phyloP scores from a whole-genome alignment of 1,140 invertebrate genomes.

The Temnothorax nylanderi region DNA sequence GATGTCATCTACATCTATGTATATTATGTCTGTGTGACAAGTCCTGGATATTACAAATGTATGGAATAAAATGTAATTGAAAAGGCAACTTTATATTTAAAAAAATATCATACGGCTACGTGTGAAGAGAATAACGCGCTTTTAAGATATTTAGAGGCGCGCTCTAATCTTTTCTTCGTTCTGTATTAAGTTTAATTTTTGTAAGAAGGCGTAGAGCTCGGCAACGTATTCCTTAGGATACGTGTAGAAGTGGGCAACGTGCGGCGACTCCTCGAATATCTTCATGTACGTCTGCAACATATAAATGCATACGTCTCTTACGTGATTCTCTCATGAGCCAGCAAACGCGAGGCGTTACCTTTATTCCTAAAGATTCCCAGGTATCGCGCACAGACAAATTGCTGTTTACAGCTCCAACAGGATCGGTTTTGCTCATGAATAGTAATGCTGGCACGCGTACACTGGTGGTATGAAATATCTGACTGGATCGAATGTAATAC shows the following conservation, averaged over 20 bases:
- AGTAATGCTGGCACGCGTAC: conserved; percentile 92
- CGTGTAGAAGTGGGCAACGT: conserved; percentile 92
- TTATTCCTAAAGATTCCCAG: conserved; percentile 89
- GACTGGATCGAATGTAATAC: conserved; percentile 93
- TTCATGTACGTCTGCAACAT: conserved; percentile 90
- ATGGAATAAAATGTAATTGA: background rate
- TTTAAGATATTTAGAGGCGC: conserved; percentile 68
- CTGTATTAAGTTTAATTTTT: conserved; percentile 83
- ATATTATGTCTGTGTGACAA: background rate
- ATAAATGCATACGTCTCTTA: conserved; percentile 19
- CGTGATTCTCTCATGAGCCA: background rate
- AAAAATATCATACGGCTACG: background rate
- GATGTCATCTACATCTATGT: background rate
- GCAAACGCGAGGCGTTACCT: conserved; percentile 83
- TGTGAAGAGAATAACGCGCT: background rate
- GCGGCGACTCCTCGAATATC: conserved; percentile 93
- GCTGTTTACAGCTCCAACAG: conserved; percentile 90
- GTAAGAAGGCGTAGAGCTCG: conserved; percentile 90
- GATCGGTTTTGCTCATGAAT: conserved; percentile 92
- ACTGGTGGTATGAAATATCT: conserved; percentile 92
- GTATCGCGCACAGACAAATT: conserved; percentile 89
- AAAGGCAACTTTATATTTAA: conserved; percentile 24
- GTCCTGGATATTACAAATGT: background rate
- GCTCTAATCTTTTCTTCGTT: conserved; percentile 82
- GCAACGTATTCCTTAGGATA: conserved; percentile 94